Evolutionary conservation across 2,113 vertebrate species (phyloP).

Genomic region (Brachyhypopomus gauderio): DNA sequence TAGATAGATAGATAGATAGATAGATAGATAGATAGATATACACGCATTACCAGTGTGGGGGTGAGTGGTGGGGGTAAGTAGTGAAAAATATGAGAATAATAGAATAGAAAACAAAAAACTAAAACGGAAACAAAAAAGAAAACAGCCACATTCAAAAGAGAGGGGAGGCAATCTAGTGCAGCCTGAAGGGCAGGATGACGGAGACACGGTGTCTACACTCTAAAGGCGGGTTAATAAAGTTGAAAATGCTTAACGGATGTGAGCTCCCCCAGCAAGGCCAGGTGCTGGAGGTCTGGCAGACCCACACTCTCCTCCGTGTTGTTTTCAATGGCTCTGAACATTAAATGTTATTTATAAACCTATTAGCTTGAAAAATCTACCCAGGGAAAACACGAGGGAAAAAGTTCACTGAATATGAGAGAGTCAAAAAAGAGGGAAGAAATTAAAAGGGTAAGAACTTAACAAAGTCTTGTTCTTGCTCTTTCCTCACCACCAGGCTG

Average conservation of each 20-base stretch:
- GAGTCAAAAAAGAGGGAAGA: slow-evolving; percentile 28
- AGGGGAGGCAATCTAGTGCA: slow-evolving; percentile 46
- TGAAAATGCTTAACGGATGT: slow-evolving; percentile 63
- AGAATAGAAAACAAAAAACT: slow-evolving; percentile 35
- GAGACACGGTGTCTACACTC: slow-evolving; percentile 56
- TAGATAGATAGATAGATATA: too few species aligned
- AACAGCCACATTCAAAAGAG: slow-evolving; percentile 25
- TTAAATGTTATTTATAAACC: slow-evolving; percentile 59
- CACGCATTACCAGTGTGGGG: too few species aligned
- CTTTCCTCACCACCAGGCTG: slow-evolving; percentile 24
- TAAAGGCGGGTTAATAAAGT: slow-evolving; percentile 60
- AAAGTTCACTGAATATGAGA: slow-evolving; percentile 30
- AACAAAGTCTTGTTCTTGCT: slow-evolving; percentile 21
- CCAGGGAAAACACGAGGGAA: slow-evolving; percentile 31
- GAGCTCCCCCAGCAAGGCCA: slow-evolving; percentile 48
- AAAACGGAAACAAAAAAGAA: neutral
- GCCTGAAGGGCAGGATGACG: slow-evolving; percentile 58
- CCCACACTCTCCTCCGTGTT: slow-evolving; percentile 42
- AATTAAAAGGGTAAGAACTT: slow-evolving; percentile 6
- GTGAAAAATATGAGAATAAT: slow-evolving; percentile 48
- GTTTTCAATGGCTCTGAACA: slow-evolving; percentile 49
- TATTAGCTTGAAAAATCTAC: slow-evolving; percentile 56
- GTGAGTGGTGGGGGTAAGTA: neutral
- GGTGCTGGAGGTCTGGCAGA: slow-evolving; percentile 53
- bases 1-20: too few species aligned